Conservation (phyloP, 2,888 invertebrate species). For the Caenorhabditis panamensis region DNA sequence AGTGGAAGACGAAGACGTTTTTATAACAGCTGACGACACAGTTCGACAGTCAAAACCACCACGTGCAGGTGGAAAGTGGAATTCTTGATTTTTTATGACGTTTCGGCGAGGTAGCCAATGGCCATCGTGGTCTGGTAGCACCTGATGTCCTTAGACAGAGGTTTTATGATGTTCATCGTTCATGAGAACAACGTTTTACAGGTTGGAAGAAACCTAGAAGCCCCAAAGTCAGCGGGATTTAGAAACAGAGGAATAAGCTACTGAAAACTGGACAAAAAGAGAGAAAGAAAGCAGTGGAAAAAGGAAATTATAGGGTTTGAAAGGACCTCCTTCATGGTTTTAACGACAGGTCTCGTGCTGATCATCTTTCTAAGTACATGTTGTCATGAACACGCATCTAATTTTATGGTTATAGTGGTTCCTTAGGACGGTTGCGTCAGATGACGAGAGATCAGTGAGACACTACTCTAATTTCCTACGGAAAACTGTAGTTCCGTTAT, state of each 20-base stretch:
- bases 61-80: slow-evolving; percentile 51
- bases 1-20: not conserved
- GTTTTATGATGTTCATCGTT: slow-evolving; percentile 40
- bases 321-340: slow-evolving; percentile 7
- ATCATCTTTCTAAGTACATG: slow-evolving; percentile 1
- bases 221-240: too few relatives aligned
- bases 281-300: not conserved
- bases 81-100: slow-evolving; percentile 38
- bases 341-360: not conserved
- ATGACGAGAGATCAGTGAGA: slow-evolving; percentile 15
- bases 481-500: not conserved
- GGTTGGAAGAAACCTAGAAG: slow-evolving; percentile 15
- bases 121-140: not conserved
- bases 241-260: too few relatives aligned
- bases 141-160: slow-evolving; percentile 24
- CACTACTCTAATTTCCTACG: slow-evolving; percentile 2
- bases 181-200: too few relatives aligned
- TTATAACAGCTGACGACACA: slow-evolving; percentile 26
- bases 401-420: slow-evolving; percentile 34
- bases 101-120: slow-evolving; percentile 24
- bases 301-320: slow-evolving; percentile 8
- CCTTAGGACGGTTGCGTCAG: slow-evolving; percentile 15
- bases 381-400: slow-evolving; percentile 1
- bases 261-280: not conserved
- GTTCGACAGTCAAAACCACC: slow-evolving; percentile 15